Conservation (phyloP, 2,113 vertebrate genomes). For the Sylvietta virens region DNA sequence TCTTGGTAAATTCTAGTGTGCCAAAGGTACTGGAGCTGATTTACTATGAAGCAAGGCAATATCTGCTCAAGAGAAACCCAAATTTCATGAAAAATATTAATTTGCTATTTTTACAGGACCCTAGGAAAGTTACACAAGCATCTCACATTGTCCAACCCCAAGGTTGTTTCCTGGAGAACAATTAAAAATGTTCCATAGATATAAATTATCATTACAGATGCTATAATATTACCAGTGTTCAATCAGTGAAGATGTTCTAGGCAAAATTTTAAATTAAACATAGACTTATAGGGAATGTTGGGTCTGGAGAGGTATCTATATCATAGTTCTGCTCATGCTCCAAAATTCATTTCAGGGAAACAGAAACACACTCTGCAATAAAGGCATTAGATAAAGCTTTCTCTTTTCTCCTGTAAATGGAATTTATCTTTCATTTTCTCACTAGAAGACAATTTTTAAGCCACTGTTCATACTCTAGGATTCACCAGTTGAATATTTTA, state of each 20-base stretch:
- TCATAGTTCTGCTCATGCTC: not conserved
- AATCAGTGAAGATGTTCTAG: not conserved
- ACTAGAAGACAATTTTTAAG: not conserved
- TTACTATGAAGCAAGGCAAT: not conserved
- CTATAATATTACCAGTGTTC: not conserved
- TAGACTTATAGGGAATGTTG: not conserved
- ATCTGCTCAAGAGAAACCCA: not conserved
- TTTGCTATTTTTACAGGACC: not conserved
- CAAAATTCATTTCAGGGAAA: not conserved
- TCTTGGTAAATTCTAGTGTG: constrained; percentile 26
- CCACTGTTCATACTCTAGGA: not conserved
- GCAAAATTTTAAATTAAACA: not conserved
- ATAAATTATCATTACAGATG: not conserved
- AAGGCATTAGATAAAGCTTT: not conserved
- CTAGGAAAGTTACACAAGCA: not conserved
- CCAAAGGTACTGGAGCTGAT: constrained; percentile 16
- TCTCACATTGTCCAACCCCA: not conserved
- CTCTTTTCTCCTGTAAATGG: not conserved
- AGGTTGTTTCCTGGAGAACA: not conserved
- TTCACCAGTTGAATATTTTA: not conserved
- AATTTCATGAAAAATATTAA: not conserved
- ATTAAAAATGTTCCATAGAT: not conserved
- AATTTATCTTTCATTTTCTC: not conserved
- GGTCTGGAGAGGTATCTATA: not conserved
- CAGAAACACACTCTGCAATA: not conserved